These are phyloP conservation scores for Neodontobutis hainanensis DNA, from an alignment of 2,113 vertebrate species.

Conservation along the genomic window DNA sequence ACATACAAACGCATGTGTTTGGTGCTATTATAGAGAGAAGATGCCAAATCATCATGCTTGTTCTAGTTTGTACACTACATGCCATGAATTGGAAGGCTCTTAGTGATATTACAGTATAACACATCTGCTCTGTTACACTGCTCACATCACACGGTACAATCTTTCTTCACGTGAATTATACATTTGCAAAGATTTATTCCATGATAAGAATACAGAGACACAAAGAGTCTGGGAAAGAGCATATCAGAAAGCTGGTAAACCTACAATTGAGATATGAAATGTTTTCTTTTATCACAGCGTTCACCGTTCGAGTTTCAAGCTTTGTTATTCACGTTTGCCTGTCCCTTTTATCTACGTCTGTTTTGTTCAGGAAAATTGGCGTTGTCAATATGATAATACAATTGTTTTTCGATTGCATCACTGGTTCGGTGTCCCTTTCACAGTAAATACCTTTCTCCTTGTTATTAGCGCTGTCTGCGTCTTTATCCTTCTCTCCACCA, in stretches of 20 bases:
- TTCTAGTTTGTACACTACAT: neutral
- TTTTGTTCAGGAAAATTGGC: no score
- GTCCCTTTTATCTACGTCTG: no score
- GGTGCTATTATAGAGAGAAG: slow-evolving; percentile 2
- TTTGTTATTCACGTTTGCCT: no score
- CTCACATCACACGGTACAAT: neutral
- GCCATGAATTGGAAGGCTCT: slow-evolving; percentile 14
- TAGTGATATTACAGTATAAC: slow-evolving; percentile 1
- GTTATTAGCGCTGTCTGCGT: neutral
- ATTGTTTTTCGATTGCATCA: no score
- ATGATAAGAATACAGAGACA: slow-evolving; percentile 3
- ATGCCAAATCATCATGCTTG: slow-evolving; percentile 5
- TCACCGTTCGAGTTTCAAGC: no score
- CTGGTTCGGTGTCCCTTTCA: neutral
- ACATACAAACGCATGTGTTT: neutral
- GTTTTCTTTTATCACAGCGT: neutral
- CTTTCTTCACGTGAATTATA: slow-evolving; percentile 8
- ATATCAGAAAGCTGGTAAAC: neutral
- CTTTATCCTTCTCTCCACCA: slow-evolving; percentile 18
- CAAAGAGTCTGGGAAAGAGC: neutral
- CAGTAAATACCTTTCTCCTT: slow-evolving; percentile 47
- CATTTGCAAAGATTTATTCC: slow-evolving; percentile 22
- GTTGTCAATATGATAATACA: no score
- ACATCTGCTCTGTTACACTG: slow-evolving; percentile 15
- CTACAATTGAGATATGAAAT: neutral